These are phyloP conservation scores for Alligator mississippiensis DNA, from an alignment of 2,113 vertebrate genomes.

Conservation along the genomic window DNA sequence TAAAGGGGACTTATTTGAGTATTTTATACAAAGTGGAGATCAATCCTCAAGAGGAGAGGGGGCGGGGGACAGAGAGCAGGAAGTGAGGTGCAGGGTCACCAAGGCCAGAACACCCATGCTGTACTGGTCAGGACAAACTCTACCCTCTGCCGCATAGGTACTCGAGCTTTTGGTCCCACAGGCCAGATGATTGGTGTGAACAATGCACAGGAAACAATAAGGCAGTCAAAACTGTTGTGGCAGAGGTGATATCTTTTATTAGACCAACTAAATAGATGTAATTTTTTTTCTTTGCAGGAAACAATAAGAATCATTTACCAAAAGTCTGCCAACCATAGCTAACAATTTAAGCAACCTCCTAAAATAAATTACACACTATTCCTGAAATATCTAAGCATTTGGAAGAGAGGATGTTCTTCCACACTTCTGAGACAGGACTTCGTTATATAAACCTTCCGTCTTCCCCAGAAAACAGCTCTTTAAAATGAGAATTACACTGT, in stretches of 20 bases:
- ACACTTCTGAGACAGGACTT: slow-evolving; percentile 62
- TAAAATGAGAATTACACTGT: not conserved
- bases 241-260: too few species aligned
- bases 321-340: slow-evolving; percentile 46
- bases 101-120: too few species aligned
- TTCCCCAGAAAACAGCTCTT: slow-evolving; percentile 64
- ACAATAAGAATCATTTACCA: not conserved
- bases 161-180: too few species aligned
- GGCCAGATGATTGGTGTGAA: not conserved
- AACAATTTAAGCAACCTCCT: slow-evolving; percentile 57
- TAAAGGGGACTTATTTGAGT: too few species aligned
- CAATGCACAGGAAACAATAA: slow-evolving; percentile 53
- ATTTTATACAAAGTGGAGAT: too few species aligned
- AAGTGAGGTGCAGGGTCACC: too few species aligned
- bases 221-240: not conserved
- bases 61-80: too few species aligned
- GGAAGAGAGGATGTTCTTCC: slow-evolving; percentile 59
- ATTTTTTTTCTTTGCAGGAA: too few species aligned
- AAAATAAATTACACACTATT: slow-evolving; percentile 65
- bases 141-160: too few species aligned
- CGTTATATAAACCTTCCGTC: slow-evolving; percentile 68
- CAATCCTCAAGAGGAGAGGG: too few species aligned
- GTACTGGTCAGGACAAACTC: too few species aligned
- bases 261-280: too few species aligned
- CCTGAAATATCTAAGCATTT: slow-evolving; percentile 63